phyloP scores from a whole-genome alignment of 2,113 vertebrate genomes.

The Aramus guarauna region DNA sequence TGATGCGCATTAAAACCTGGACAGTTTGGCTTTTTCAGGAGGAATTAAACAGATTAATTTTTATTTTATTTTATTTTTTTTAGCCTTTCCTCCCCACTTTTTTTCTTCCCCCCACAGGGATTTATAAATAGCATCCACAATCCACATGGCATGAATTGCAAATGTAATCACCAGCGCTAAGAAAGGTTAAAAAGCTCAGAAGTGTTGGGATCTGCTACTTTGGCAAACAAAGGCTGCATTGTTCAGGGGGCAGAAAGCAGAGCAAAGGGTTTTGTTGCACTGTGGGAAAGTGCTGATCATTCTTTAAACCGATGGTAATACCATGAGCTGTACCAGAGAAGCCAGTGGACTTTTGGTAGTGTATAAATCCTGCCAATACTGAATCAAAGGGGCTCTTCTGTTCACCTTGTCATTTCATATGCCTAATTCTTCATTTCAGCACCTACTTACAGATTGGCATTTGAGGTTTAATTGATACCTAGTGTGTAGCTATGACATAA shows the following conservation, averaged over 20 bases:
- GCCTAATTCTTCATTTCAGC: neutral
- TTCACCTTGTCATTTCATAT: neutral
- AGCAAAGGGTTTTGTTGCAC: neutral
- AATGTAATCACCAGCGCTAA: slow-evolving; percentile 38
- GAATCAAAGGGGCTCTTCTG: neutral
- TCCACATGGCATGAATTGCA: slow-evolving; percentile 15
- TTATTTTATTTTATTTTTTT: neutral
- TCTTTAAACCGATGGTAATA: neutral
- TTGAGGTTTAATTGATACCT: slow-evolving; percentile 50
- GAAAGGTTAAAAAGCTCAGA: slow-evolving; percentile 18
- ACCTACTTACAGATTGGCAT: slow-evolving; percentile 13
- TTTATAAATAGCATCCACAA: slow-evolving; percentile 8
- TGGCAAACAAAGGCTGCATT: slow-evolving; percentile 13
- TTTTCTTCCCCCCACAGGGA: neutral
- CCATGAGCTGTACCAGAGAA: neutral
- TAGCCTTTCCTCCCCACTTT: neutral
- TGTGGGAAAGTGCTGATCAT: neutral
- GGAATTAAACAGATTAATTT: neutral
- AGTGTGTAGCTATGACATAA: slow-evolving; percentile 32
- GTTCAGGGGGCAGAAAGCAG: neutral
- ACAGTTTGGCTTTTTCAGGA: neutral
- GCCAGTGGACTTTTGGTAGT: neutral
- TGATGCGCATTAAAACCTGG: neutral
- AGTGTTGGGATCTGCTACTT: neutral
- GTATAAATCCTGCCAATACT: neutral